A percentile compares a stretch with the other conserved stretches of the same genome.
These are phyloP conservation scores for Rhagoletis zephyria DNA, from an alignment of 1,140 invertebrate genomes.

Conservation along the genomic window DNA sequence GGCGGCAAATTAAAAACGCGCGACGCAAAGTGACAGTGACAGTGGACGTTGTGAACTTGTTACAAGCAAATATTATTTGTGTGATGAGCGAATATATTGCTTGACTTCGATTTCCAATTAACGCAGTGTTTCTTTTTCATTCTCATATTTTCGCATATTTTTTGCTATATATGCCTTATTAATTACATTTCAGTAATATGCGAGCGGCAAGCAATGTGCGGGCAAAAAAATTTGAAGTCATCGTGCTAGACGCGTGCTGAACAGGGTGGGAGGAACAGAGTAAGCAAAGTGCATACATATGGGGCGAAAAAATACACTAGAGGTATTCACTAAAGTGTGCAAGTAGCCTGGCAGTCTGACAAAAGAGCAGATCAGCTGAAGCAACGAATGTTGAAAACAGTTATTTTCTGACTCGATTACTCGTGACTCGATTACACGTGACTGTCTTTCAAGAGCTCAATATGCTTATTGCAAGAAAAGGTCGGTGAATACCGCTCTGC, in stretches of 20 bases:
- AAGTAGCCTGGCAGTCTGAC: no score
- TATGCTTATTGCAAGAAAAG: no score
- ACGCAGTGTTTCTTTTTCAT: background rate
- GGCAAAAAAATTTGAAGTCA: background rate
- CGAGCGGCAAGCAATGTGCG: background rate
- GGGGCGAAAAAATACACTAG: background rate
- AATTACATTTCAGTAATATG: background rate
- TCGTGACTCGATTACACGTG: no score
- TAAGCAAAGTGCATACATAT: background rate
- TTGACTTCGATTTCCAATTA: conserved; percentile 20
- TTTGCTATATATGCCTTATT: background rate
- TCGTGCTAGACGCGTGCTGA: background rate
- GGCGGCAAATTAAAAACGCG: background rate
- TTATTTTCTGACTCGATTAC: no score
- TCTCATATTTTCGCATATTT: background rate
- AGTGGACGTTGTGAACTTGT: background rate
- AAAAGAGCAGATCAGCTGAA: no score
- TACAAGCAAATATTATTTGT: conserved; percentile 31
- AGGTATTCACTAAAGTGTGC: no score
- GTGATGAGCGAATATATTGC: conserved; percentile 16
- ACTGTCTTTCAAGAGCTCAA: no score
- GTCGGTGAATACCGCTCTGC: no score
- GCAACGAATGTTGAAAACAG: no score
- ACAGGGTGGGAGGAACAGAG: background rate
- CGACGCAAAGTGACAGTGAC: conserved; percentile 3